Evolutionary conservation across 2,888 invertebrate species (phyloP).

Genomic region (Drosophila nr. fundita): DNA sequence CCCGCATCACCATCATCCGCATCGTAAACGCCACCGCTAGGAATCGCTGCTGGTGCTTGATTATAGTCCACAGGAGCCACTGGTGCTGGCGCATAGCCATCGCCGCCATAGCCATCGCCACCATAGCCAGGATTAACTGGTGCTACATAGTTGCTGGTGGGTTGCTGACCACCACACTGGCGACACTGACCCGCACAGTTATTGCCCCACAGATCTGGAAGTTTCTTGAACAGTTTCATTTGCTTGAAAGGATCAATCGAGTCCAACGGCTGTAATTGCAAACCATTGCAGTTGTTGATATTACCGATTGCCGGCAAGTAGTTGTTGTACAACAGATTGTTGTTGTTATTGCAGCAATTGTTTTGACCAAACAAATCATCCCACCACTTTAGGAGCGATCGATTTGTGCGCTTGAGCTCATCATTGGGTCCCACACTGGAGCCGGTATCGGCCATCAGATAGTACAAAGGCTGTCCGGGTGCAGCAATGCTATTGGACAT

Average conservation of each 20-base stretch:
- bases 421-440: conserved; percentile 59
- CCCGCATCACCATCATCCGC: conserved; percentile 61
- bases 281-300: conserved; percentile 48
- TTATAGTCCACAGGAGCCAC: conserved; percentile 33
- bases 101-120: conserved; percentile 42
- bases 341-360: conserved; percentile 59
- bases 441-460: conserved; percentile 70
- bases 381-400: conserved; percentile 75
- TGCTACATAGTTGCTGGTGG: conserved; percentile 39
- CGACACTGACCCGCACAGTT: conserved; percentile 39
- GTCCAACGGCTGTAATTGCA: conserved; percentile 55
- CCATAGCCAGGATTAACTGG: conserved; percentile 48
- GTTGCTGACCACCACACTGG: conserved; percentile 39
- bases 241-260: conserved; percentile 68
- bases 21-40: conserved; percentile 31
- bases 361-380: conserved; percentile 60
- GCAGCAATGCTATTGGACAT: conserved; percentile 36
- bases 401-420: conserved; percentile 66
- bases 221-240: conserved; percentile 54
- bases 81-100: conserved; percentile 28
- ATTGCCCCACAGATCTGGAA: conserved; percentile 57
- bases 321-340: conserved; percentile 23
- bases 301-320: conserved; percentile 15
- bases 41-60: conserved; percentile 26
- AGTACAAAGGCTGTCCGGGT: conserved; percentile 66